These are phyloP conservation scores for Pheosia tremula DNA, from an alignment of 2,888 invertebrate genomes.

Conservation along the genomic window DNA sequence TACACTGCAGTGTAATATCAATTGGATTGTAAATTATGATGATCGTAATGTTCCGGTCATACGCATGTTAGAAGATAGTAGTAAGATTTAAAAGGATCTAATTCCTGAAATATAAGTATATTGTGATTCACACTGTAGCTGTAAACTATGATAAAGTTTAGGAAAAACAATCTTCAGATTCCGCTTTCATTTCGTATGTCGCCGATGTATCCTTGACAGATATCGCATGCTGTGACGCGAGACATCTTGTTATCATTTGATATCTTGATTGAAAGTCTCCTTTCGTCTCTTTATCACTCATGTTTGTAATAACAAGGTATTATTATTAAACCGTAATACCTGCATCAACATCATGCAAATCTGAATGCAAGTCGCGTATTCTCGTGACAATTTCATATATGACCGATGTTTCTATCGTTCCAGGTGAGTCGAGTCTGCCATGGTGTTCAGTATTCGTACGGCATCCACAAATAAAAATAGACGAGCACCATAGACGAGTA, in stretches of 20 bases:
- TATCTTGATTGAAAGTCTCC: conserved; percentile 67
- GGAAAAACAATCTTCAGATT: neutral
- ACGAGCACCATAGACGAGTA: conserved; percentile 49
- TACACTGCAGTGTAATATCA: too few species aligned
- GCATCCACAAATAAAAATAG: conserved; percentile 62
- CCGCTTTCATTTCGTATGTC: conserved; percentile 4
- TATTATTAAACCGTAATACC: conserved; percentile 17
- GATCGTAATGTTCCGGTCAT: too few species aligned
- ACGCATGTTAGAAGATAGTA: too few species aligned
- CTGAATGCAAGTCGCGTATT: conserved; percentile 32
- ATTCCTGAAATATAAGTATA: too few species aligned
- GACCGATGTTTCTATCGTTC: conserved; percentile 56
- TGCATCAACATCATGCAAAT: conserved; percentile 17
- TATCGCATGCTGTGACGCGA: conserved; percentile 44
- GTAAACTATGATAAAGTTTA: neutral
- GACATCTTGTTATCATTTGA: conserved; percentile 42
- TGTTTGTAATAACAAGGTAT: conserved; percentile 21
- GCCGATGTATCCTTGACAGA: conserved; percentile 39
- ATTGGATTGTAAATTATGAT: too few species aligned
- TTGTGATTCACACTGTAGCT: neutral
- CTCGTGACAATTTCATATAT: conserved; percentile 42
- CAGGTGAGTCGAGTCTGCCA: conserved; percentile 53
- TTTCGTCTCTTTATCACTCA: conserved; percentile 39
- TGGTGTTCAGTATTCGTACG: conserved; percentile 53
- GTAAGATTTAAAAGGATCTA: too few species aligned